Evolutionary conservation across 2,888 invertebrate species (phyloP), one percentile per base, ranked within the genome.

Genomic region (Zhuqinia jingwanae): DNA sequence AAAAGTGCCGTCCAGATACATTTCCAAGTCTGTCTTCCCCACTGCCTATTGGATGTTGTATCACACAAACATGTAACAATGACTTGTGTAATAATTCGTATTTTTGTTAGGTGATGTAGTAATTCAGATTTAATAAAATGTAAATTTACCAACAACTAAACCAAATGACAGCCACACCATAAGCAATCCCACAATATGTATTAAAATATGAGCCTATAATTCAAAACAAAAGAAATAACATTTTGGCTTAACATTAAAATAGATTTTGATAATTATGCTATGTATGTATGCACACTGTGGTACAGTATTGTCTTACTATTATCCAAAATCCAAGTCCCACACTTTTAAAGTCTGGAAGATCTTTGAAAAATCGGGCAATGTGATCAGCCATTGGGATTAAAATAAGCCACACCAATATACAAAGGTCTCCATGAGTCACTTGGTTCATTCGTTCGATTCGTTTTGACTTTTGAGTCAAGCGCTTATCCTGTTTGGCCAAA

Each of bases 291-390:
- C 15, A 15, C 10, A 53, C 13, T 3, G 17, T 56, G n/a, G 20
- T n/a, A 56, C 1, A 22, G 1, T 58, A 13, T 53, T n/a, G n/a
- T 2, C 56, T 17, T 56, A 56, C 56, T 42, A 68, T 68, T 36
- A 68, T 68, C 68, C 68, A 68, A 8, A 68, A 42, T n/a, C 68
- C 68, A n/a, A 68, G 42, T 0, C 68, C 68, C 10, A 68, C 2
- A 2, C 45, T 45, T 17, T 42, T 17, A 42, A 68, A 20, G 8
- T 68, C 68, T 2, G 68, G 45, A 42, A 68, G 17, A 45, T 68
- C 68, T 45, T 68, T 68, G 20, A 45, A 17, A 17, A 17, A 68
- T 17, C 68, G 42, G 11, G 45, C 42, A 17, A 42, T 42, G n/a
- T 68, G 42, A 68, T 68, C 17, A 2, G 68, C 42, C 3, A 68